phyloP scores from a whole-genome alignment of 2,888 invertebrate species.

The Tipula vernalis region DNA sequence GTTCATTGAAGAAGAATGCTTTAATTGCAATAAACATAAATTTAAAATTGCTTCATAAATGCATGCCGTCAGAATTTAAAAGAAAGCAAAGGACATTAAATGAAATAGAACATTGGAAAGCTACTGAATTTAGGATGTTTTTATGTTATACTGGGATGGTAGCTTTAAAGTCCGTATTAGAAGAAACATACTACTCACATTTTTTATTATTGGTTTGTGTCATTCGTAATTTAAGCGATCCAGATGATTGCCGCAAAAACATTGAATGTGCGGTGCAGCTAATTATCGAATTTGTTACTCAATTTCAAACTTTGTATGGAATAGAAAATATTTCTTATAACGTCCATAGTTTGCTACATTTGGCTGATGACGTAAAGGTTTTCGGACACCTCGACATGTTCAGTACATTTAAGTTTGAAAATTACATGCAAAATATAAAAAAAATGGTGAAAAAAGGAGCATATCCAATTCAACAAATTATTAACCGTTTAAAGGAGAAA shows the following conservation, averaged over 20 bases:
- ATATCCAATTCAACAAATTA: background rate
- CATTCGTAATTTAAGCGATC: background rate
- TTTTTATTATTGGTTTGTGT: background rate
- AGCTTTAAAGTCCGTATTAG: background rate
- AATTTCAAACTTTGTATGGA: background rate
- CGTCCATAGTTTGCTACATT: background rate
- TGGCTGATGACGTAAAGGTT: no score
- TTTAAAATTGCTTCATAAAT: no score
- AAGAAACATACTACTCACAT: background rate
- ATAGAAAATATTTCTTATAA: background rate
- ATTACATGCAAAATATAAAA: background rate
- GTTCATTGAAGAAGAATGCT: no score
- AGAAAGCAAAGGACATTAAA: background rate
- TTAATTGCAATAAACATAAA: no score
- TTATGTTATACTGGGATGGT: background rate
- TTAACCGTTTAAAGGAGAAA: no score
- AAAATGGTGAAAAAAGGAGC: background rate
- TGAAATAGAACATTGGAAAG: no score
- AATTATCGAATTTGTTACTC: background rate
- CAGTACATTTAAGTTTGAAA: no score
- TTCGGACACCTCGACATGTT: no score
- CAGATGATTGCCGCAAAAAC: background rate
- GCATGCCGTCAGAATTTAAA: background rate
- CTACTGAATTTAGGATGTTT: no score
- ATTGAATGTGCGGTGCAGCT: background rate